Evolutionary conservation across 1,140 invertebrate genomes (phyloP).

Genomic region (Pseudomyrmex pallidus): DNA sequence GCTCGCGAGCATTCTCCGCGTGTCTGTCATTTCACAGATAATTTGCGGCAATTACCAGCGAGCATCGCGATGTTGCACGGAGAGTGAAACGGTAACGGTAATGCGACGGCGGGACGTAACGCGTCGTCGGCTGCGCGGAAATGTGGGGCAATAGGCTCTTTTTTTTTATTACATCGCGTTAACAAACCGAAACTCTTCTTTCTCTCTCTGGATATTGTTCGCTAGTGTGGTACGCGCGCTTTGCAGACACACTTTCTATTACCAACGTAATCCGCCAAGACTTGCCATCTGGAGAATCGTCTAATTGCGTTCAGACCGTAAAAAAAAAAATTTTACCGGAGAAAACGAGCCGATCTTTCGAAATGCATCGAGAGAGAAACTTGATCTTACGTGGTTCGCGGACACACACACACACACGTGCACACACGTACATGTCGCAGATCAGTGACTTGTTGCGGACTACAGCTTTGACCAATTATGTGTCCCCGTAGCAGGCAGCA

Average conservation of each 20-base stretch:
- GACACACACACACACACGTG: neutral
- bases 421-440: neutral
- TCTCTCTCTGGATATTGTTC: constrained; percentile 28
- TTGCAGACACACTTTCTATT: constrained; percentile 40
- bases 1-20: neutral
- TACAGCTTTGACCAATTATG: constrained; percentile 67
- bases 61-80: neutral
- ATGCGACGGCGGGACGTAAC: neutral
- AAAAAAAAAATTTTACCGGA: constrained; percentile 39
- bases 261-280: constrained; percentile 21
- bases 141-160: constrained; percentile 30
- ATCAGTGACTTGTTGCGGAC: constrained; percentile 41
- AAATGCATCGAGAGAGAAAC: constrained; percentile 63
- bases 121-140: neutral
- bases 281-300: constrained; percentile 31
- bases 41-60: neutral
- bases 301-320: constrained; percentile 55
- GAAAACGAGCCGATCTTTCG: constrained; percentile 57
- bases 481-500: constrained; percentile 47
- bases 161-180: constrained; percentile 30
- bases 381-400: constrained; percentile 26
- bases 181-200: constrained; percentile 6
- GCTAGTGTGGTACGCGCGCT: neutral
- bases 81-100: constrained; percentile 21
- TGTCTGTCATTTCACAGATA: neutral